Base-by-base conservation (phyloP, 2,113 vertebrate genomes). In the Steatornis caripensis region DNA sequence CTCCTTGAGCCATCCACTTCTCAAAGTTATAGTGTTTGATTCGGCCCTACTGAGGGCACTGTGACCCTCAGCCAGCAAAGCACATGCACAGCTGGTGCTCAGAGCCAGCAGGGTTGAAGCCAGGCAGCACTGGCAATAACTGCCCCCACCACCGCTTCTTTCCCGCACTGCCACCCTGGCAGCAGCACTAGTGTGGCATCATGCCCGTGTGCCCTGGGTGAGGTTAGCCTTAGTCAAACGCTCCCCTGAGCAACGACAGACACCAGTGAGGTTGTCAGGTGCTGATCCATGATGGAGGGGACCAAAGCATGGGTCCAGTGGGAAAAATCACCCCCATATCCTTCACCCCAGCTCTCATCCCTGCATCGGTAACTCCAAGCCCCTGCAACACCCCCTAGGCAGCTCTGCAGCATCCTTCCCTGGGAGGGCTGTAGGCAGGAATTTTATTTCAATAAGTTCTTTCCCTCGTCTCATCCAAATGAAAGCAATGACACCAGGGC, bases 171-270 rank as follows among this genome's bases (percentile, higher is more conserved):
- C 36, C 24, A 3, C 17, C 9, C 1, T 2, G 23, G 55, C 36
- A 66, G 69, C 48, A 55, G 27, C 32, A 49, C 23, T 4, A 2
- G 8, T 18, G 43, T 8, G n/a, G 53, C 37, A 58, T 11, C 2
- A 2, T 61, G 51, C 15, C 26, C 0, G 0, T 20, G 64, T 26
- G 41, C 20, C n/a, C 54, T 34, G 10, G 5, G n/a, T 20, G 27
- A 15, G 22, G 22, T 58, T 62, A 39, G 30, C 39, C 21, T 23
- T 10, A 41, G 54, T 41, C 39, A 78, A 54, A 69, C 5, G 1
- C 62, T 81, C 19, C 36, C n/a, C 45, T 5, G 4, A 34, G n/a
- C 53, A 26, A 45, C 55, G 51, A 55, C 12, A 34, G 72, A 18
- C 51, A 70, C 11, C 41, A 34, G 21, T 1, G 48, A 66, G 43